Evolutionary conservation across 2,113 vertebrate species (phyloP).

Genomic region (Amphilophus citrinellus): DNA sequence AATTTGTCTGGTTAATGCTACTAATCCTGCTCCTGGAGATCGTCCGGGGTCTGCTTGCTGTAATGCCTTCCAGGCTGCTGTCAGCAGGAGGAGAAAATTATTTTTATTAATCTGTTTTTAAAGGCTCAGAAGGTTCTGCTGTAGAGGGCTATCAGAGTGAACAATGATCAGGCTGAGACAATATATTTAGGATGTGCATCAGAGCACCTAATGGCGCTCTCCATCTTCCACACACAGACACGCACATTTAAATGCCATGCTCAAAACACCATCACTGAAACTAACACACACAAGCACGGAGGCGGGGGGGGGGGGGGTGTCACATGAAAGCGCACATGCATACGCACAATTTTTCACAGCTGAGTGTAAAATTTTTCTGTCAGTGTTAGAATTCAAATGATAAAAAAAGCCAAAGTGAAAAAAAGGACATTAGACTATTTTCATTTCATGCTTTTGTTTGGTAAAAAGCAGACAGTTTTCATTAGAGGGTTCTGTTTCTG

Average conservation of each 20-base stretch:
- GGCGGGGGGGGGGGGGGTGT: background rate
- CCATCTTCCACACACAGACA: conserved; percentile 31
- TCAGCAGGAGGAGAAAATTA: conserved; percentile 55
- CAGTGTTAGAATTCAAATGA: conserved; percentile 44
- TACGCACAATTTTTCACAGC: background rate
- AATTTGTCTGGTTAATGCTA: conserved; percentile 75
- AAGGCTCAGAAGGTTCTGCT: conserved; percentile 59
- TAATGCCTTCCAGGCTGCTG: conserved; percentile 72
- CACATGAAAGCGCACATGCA: background rate
- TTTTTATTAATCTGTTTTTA: conserved; percentile 78
- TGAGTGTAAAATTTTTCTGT: conserved; percentile 36
- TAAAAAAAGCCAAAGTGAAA: conserved; percentile 33
- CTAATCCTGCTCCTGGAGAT: conserved; percentile 69
- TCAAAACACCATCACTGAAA: background rate
- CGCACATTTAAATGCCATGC: background rate
- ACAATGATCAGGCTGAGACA: conserved; percentile 54
- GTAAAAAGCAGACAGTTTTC: conserved; percentile 57
- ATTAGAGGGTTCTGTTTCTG: conserved; percentile 74
- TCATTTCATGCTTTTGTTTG: conserved; percentile 66
- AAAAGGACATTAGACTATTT: conserved; percentile 53
- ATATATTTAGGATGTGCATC: conserved; percentile 62
- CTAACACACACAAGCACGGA: background rate
- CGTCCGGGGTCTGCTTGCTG: conserved; percentile 37
- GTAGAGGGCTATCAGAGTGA: conserved; percentile 60
- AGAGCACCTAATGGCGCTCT: conserved; percentile 56